These are phyloP conservation scores for Conomelus anceps DNA, from an alignment of 2,888 invertebrate species.

Conservation along the genomic window DNA sequence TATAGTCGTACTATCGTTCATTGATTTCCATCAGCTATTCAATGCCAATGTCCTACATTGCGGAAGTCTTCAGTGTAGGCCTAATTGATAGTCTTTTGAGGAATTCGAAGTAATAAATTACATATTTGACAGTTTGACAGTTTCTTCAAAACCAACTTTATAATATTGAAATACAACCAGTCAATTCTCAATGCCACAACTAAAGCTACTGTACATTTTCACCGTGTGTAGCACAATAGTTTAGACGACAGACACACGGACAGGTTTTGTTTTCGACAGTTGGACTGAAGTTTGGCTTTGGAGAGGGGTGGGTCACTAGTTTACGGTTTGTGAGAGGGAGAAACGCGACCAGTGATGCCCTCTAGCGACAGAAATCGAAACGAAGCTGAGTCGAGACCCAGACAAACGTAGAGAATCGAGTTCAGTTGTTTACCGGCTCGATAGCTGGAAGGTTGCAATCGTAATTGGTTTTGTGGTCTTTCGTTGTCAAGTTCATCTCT, in stretches of 20 bases:
- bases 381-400: neutral
- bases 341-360: neutral
- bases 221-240: neutral
- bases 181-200: no score
- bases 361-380: neutral
- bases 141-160: no score
- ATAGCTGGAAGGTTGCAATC: neutral
- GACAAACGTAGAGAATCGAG: neutral
- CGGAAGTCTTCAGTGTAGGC: no score
- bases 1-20: no score
- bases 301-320: neutral
- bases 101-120: no score
- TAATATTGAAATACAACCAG: no score
- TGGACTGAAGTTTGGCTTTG: no score
- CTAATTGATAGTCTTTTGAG: no score
- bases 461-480: neutral
- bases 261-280: neutral
- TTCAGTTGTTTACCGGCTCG: neutral
- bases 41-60: no score
- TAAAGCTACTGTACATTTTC: neutral
- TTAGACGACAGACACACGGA: neutral
- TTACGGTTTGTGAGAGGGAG: neutral
- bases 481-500: neutral
- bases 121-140: no score
- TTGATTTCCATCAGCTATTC: no score